These are phyloP conservation scores for Lithobius niger DNA, from an alignment of 1,140 invertebrate species.

Conservation along the genomic window DNA sequence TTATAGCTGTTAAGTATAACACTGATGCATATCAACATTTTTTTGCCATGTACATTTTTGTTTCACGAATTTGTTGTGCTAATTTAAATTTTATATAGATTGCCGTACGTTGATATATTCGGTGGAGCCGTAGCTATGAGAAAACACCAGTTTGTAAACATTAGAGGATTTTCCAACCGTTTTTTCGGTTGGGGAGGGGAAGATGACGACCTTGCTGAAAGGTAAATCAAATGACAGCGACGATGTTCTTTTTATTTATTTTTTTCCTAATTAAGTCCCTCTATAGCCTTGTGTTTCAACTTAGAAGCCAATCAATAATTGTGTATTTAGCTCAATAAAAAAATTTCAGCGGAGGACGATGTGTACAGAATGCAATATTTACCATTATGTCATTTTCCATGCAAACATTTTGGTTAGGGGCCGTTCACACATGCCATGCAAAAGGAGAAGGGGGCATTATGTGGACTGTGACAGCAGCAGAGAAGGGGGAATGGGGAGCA, in stretches of 20 bases:
- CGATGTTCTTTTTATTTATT: not conserved
- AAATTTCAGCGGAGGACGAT: not conserved
- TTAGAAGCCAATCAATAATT: too few relatives aligned
- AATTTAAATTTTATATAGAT: constrained; percentile 12
- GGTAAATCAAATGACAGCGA: not conserved
- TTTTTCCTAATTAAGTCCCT: not conserved
- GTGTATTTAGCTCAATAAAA: not conserved
- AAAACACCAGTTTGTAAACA: constrained; percentile 57
- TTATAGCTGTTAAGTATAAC: too few relatives aligned
- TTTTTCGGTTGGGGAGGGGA: constrained; percentile 91
- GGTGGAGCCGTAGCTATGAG: constrained; percentile 78
- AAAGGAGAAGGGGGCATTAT: too few relatives aligned
- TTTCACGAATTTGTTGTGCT: too few relatives aligned
- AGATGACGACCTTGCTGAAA: constrained; percentile 62
- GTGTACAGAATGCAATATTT: not conserved
- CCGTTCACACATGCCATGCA: too few relatives aligned
- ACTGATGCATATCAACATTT: not conserved
- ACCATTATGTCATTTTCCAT: not conserved
- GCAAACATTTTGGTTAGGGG: not conserved
- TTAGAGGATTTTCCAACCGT: constrained; percentile 83
- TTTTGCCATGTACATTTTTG: too few relatives aligned
- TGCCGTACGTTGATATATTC: constrained; percentile 27
- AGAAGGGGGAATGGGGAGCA: too few relatives aligned
- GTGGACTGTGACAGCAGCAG: too few relatives aligned
- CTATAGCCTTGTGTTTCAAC: too few relatives aligned